A percentile compares a stretch with the other conserved stretches of the same genome.
Evolutionary conservation across 2,888 invertebrate genomes (phyloP).

Genomic region (Graphium colonna): DNA sequence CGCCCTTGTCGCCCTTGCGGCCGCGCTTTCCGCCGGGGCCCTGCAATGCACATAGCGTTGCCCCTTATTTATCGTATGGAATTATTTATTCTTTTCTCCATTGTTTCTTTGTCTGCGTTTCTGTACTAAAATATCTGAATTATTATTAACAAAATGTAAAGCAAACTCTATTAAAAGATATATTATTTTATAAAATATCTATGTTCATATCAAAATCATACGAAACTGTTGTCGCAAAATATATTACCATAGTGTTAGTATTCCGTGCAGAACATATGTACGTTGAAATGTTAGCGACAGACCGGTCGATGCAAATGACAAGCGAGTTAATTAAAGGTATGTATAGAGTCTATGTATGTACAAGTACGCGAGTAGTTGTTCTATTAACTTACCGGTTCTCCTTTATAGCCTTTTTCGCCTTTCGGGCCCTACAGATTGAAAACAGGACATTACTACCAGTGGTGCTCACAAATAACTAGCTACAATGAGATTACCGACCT

Average conservation of each 20-base stretch:
- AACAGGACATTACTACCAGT: conserved; percentile 32
- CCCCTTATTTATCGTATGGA: no score
- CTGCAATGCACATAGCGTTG: conserved; percentile 75
- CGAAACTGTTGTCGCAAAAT: no score
- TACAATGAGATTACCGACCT: conserved; percentile 78
- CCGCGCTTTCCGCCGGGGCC: conserved; percentile 94
- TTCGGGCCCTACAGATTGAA: conserved; percentile 87
- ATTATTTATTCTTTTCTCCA: no score
- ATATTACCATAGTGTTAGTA: no score
- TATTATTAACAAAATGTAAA: no score
- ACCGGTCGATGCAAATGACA: conserved; percentile 23
- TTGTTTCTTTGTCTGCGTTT: no score
- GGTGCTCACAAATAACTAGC: conserved; percentile 4
- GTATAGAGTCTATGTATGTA: neutral
- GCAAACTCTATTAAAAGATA: no score
- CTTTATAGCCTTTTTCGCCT: conserved; percentile 93
- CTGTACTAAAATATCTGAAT: no score
- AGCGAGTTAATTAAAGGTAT: conserved; percentile 22
- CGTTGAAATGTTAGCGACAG: conserved; percentile 31
- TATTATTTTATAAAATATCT: no score
- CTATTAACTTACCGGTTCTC: conserved; percentile 85
- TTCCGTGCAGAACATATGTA: conserved; percentile 2
- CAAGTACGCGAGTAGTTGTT: neutral
- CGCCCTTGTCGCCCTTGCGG: conserved; percentile 94
- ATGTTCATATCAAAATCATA: no score